phyloP scores from a whole-genome alignment of 1,140 invertebrate species.

The Drosophila tani region DNA sequence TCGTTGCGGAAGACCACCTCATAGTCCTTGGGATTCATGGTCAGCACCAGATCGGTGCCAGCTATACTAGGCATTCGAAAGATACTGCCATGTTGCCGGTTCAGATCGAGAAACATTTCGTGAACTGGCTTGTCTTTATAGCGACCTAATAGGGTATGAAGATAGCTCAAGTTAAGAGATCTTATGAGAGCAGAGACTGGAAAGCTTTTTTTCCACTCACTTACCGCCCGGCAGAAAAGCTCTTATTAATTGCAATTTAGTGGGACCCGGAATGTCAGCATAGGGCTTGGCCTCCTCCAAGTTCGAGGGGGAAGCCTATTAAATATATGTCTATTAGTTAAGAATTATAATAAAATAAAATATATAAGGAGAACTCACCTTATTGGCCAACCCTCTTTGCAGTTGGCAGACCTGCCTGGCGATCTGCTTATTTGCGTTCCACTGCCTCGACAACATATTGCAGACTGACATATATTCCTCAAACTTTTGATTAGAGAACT shows the following conservation, averaged over 20 bases:
- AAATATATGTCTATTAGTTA: not conserved
- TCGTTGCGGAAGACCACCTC: slow-evolving; percentile 69
- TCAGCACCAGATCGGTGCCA: slow-evolving; percentile 65
- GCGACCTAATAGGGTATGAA: slow-evolving; percentile 40
- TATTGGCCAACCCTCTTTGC: slow-evolving; percentile 31
- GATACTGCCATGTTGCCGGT: slow-evolving; percentile 62
- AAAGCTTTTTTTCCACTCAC: too few species aligned
- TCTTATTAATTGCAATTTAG: slow-evolving; percentile 55
- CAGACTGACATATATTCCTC: slow-evolving; percentile 39
- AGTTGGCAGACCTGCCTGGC: slow-evolving; percentile 16
- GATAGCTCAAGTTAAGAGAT: slow-evolving; percentile 4
- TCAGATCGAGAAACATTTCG: slow-evolving; percentile 64
- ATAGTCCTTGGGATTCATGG: slow-evolving; percentile 75
- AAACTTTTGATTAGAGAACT: slow-evolving; percentile 25
- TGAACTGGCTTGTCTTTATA: slow-evolving; percentile 52
- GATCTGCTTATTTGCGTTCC: slow-evolving; percentile 32
- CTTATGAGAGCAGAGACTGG: not conserved
- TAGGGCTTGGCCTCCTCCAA: slow-evolving; percentile 67
- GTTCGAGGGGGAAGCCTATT: slow-evolving; percentile 4
- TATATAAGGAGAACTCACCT: slow-evolving; percentile 8
- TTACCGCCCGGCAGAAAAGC: slow-evolving; percentile 75
- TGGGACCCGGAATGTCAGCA: slow-evolving; percentile 64
- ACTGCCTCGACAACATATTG: slow-evolving; percentile 63
- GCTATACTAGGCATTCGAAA: slow-evolving; percentile 64
- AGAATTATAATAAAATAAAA: too few species aligned